A percentile compares a stretch with the other conserved stretches of the same genome.
Conservation (phyloP, 2,113 vertebrate genomes). For the Microtus montanus region DNA sequence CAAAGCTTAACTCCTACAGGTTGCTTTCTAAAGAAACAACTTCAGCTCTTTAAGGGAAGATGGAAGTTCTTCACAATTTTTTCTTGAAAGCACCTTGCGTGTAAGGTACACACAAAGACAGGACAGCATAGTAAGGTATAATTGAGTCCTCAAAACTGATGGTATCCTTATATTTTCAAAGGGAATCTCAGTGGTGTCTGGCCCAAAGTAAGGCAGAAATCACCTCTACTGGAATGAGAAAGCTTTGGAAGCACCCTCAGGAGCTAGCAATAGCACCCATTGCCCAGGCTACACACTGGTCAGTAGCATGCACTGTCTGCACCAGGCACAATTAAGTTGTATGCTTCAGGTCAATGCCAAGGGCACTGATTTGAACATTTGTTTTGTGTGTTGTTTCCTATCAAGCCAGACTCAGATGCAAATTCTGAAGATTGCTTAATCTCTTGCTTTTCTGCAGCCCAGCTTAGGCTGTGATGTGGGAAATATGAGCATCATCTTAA, state of each 20-base stretch:
- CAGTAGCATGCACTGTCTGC: too few species aligned
- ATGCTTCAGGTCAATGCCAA: neutral
- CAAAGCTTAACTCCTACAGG: neutral
- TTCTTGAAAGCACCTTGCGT: neutral
- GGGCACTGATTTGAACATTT: neutral
- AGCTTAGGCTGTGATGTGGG: neutral
- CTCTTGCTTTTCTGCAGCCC: neutral
- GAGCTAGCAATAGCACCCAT: neutral
- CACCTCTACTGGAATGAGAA: neutral
- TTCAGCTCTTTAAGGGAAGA: neutral
- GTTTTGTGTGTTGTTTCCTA: neutral
- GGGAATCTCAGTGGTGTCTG: neutral
- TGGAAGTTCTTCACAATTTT: neutral
- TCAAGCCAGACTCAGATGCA: conserved; percentile 38
- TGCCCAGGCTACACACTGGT: neutral
- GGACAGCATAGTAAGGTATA: neutral
- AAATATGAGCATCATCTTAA: neutral
- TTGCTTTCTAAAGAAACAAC: neutral
- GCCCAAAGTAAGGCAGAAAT: neutral
- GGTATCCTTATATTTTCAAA: neutral
- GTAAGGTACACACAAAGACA: neutral
- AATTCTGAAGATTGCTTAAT: neutral
- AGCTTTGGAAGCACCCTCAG: neutral
- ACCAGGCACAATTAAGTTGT: neutral
- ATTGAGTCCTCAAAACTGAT: neutral